phyloP scores from a whole-genome alignment of 2,888 invertebrate genomes.

The Drosophila formosana region DNA sequence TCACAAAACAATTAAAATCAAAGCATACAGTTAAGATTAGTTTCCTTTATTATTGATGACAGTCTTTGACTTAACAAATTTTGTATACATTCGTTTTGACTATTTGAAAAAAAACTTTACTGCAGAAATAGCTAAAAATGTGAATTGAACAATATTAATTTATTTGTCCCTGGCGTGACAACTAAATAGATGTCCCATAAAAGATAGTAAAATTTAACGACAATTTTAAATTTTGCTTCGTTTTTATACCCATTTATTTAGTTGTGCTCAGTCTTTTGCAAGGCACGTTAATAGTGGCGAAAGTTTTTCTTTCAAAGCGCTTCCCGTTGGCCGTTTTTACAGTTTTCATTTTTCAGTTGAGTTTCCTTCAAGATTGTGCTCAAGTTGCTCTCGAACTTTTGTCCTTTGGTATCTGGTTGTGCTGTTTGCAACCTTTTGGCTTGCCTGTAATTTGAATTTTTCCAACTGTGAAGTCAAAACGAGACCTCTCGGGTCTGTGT shows the following conservation, averaged over 20 bases:
- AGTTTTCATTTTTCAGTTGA: conserved; percentile 27
- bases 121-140: no score
- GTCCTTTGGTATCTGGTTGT: conserved; percentile 47
- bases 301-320: conserved; percentile 52
- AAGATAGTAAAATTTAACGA: conserved; percentile 49
- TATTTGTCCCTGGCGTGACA: no score
- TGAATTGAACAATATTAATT: no score
- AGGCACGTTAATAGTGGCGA: conserved; percentile 1
- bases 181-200: no score
- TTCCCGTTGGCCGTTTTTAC: conserved; percentile 25
- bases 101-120: no score
- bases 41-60: no score
- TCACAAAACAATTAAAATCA: no score
- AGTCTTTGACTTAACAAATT: no score
- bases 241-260: conserved; percentile 47
- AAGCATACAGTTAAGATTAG: no score
- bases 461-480: conserved; percentile 63
- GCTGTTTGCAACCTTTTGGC: conserved; percentile 50
- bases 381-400: conserved; percentile 64
- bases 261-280: conserved; percentile 16
- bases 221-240: conserved; percentile 68
- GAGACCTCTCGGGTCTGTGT: conserved; percentile 14
- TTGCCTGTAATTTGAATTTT: conserved; percentile 73
- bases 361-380: conserved; percentile 31
- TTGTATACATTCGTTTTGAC: no score